Percentiles rank a stretch among this genome's conserved stretches.
Conservation (phyloP, 2,797 vertebrate species). For the Botia almorhae region DNA sequence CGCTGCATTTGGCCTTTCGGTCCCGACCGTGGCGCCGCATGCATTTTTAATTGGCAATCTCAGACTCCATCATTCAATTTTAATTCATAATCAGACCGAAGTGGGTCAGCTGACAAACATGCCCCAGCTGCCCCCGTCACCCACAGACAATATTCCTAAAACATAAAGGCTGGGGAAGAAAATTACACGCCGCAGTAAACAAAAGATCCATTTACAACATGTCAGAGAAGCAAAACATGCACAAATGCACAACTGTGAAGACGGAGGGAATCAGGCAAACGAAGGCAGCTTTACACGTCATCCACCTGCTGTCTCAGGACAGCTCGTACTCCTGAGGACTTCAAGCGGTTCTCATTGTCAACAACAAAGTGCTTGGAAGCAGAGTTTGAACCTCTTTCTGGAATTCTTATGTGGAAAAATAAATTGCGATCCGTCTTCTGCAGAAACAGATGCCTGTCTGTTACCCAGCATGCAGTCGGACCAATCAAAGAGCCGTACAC, state of each 20-base stretch:
- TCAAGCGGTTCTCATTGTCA: neutral
- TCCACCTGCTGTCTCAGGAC: too few species aligned
- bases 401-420: neutral
- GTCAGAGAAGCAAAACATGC: neutral
- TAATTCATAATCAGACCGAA: conserved; percentile 81
- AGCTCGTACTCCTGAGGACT: neutral
- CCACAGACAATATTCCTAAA: conserved; percentile 61
- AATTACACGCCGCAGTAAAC: conserved; percentile 16
- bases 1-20: conserved; percentile 26
- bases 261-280: neutral
- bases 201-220: conserved; percentile 28
- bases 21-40: conserved; percentile 52
- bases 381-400: conserved; percentile 7
- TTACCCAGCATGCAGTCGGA: conserved; percentile 36
- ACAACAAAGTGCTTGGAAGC: neutral
- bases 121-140: conserved; percentile 80
- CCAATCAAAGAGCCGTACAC: conserved; percentile 34
- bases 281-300: neutral
- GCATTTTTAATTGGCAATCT: conserved; percentile 76
- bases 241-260: neutral
- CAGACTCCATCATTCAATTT: conserved; percentile 79
- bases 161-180: conserved; percentile 65
- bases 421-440: neutral
- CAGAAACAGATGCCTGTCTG: conserved; percentile 41
- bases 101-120: conserved; percentile 83